These are phyloP conservation scores for Halcyon badia DNA, from an alignment of 2,797 vertebrate species.

Conservation along the genomic window DNA sequence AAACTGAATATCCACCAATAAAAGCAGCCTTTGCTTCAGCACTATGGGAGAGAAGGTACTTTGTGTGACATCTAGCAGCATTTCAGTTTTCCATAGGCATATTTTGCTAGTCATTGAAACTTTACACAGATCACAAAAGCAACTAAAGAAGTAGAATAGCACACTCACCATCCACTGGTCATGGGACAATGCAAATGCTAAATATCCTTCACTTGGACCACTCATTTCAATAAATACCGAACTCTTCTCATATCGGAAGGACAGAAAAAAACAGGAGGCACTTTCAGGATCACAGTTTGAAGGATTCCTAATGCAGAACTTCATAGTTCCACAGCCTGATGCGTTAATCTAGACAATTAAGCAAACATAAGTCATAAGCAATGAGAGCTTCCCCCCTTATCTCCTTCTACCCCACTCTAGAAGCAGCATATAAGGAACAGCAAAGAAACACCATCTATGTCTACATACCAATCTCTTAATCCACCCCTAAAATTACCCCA, in stretches of 20 bases:
- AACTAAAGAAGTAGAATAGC: neutral
- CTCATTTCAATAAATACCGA: conserved; percentile 88
- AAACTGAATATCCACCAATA: neutral
- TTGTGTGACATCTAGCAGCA: neutral
- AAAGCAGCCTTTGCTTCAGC: neutral
- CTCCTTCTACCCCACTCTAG: neutral
- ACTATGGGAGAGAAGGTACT: neutral
- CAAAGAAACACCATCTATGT: neutral
- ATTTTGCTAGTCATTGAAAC: neutral
- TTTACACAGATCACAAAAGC: neutral
- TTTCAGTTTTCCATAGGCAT: neutral
- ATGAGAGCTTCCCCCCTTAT: neutral
- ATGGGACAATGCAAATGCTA: conserved; percentile 87
- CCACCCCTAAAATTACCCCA: neutral
- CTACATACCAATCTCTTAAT: neutral
- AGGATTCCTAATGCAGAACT: conserved; percentile 89
- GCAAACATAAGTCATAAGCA: conserved; percentile 1
- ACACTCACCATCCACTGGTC: conserved; percentile 92
- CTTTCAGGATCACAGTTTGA: conserved; percentile 84
- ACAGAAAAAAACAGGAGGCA: conserved; percentile 84
- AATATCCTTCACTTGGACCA: conserved; percentile 85
- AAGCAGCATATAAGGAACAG: neutral
- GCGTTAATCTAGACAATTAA: conserved; percentile 83
- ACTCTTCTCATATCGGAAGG: conserved; percentile 77
- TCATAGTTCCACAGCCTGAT: conserved; percentile 83